Conservation (phyloP, 2,113 vertebrate genomes). For the Erinaceus europaeus region DNA sequence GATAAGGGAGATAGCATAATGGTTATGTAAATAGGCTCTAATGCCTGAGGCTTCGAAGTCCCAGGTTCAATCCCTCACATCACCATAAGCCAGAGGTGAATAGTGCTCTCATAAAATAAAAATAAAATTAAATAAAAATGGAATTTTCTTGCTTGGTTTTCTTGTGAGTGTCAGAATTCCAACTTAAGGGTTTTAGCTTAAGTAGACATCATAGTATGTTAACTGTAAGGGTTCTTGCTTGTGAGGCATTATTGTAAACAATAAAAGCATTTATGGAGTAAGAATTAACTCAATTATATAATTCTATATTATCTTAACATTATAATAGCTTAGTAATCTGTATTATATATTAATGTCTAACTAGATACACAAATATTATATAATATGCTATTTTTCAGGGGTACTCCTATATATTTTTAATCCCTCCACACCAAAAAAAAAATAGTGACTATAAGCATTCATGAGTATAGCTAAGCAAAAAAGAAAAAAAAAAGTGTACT, state of each 20-base stretch:
- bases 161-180: too few species aligned
- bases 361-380: neutral
- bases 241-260: neutral
- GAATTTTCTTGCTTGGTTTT: too few species aligned
- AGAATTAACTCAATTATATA: neutral
- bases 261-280: conserved; percentile 1
- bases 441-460: neutral
- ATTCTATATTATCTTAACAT: neutral
- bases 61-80: too few species aligned
- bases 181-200: neutral
- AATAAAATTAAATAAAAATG: too few species aligned
- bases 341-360: neutral
- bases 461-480: neutral
- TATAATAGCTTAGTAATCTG: neutral
- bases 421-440: neutral
- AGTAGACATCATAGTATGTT: neutral
- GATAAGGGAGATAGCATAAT: too few species aligned
- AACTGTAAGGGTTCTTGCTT: neutral
- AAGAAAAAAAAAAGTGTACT: too few species aligned
- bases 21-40: too few species aligned
- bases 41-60: too few species aligned
- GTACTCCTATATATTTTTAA: neutral
- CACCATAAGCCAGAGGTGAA: too few species aligned
- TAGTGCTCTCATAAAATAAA: too few species aligned
- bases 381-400: neutral